Evolutionary conservation across 2,797 vertebrate species (phyloP).

Genomic region (Cynopterus sphinx): DNA sequence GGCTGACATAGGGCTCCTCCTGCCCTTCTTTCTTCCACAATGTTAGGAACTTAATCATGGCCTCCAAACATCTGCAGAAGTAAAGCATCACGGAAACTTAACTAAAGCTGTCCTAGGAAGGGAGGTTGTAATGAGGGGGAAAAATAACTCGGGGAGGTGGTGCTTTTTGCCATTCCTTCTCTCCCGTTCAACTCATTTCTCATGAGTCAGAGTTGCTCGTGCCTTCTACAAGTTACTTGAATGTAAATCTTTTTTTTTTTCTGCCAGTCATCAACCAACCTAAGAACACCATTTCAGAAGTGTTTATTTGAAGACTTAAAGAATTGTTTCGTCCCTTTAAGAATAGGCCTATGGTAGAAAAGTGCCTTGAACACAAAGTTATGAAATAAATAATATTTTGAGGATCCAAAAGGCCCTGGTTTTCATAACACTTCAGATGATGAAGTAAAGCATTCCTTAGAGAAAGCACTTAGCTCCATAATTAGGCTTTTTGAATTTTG

Average conservation of each 20-base stretch:
- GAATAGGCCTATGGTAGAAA: neutral
- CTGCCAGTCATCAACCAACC: neutral
- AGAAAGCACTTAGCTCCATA: slow-evolving; percentile 10
- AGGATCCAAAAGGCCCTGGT: neutral
- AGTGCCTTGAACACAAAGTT: neutral
- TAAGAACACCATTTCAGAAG: slow-evolving; percentile 45
- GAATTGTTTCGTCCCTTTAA: slow-evolving; percentile 43
- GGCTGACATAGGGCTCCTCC: slow-evolving; percentile 97
- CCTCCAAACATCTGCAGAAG: slow-evolving; percentile 92
- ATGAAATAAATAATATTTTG: slow-evolving; percentile 5
- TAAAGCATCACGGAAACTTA: slow-evolving; percentile 61
- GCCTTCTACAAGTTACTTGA: slow-evolving; percentile 25
- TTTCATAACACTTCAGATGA: slow-evolving; percentile 15
- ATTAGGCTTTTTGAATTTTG: neutral
- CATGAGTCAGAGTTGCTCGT: neutral
- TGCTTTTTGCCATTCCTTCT: slow-evolving; percentile 43
- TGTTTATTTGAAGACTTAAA: slow-evolving; percentile 35
- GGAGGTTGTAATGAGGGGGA: neutral
- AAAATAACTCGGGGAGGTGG: neutral
- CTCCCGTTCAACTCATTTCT: neutral
- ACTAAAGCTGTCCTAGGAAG: slow-evolving; percentile 63
- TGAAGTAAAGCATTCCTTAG: slow-evolving; percentile 26
- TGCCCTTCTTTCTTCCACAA: slow-evolving; percentile 86
- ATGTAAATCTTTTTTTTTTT: neutral
- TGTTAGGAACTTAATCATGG: slow-evolving; percentile 85